Evolutionary conservation across 2,888 invertebrate species (phyloP).

Genomic region (Athalia circularis): DNA sequence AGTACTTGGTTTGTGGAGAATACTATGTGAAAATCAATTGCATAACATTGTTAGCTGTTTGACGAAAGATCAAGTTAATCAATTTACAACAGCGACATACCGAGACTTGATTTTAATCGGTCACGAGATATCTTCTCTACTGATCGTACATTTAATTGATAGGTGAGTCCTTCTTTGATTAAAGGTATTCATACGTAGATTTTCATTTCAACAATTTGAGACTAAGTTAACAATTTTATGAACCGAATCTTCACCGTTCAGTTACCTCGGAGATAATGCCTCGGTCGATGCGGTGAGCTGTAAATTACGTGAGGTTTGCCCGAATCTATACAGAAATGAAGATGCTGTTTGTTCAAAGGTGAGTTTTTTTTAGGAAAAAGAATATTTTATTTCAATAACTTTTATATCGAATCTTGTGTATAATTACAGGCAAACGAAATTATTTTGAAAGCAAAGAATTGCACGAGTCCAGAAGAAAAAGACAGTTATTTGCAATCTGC

Average conservation of each 20-base stretch:
- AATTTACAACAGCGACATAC: conserved; percentile 78
- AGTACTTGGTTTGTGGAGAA: conserved; percentile 94
- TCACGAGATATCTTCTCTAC: conserved; percentile 83
- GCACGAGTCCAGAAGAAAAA: conserved; percentile 84
- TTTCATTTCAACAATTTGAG: conserved; percentile 10
- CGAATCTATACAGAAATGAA: conserved; percentile 94
- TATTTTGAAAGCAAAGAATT: conserved; percentile 86
- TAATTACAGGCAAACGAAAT: conserved; percentile 88
- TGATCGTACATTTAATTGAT: conserved; percentile 91
- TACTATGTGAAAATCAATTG: conserved; percentile 94
- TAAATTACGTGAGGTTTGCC: conserved; percentile 92
- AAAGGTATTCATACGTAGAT: conserved; percentile 9
- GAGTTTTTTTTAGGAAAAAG: conserved; percentile 51
- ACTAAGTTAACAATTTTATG: not conserved
- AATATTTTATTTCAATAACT: not conserved
- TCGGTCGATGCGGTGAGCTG: conserved; percentile 94
- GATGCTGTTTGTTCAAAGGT: conserved; percentile 98
- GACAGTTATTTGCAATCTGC: conserved; percentile 87
- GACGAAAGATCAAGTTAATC: conserved; percentile 79
- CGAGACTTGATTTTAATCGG: conserved; percentile 88
- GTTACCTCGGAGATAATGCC: conserved; percentile 96
- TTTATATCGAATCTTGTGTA: conserved; percentile 13
- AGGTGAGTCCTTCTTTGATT: conserved; percentile 71
- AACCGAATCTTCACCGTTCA: conserved; percentile 54
- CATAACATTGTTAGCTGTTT: conserved; percentile 85